Conservation (phyloP, 2,113 vertebrate genomes). For the Grantiella picta region DNA sequence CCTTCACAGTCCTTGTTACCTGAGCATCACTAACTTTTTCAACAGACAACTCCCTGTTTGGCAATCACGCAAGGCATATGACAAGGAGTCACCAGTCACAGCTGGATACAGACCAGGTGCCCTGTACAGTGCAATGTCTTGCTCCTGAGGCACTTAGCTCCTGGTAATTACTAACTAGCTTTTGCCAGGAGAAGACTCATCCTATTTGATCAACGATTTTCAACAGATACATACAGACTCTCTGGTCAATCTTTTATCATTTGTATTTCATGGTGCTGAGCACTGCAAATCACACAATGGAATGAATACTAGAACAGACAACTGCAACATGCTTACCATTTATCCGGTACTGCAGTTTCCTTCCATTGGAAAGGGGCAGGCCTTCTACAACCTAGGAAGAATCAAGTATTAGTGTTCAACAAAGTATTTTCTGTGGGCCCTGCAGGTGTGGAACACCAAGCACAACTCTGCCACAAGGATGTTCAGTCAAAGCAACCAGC, state of each 20-base stretch:
- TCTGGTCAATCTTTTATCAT: not conserved
- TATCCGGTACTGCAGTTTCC: conserved; percentile 86
- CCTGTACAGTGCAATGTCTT: not conserved
- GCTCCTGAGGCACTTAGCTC: not conserved
- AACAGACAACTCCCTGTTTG: fast-evolving
- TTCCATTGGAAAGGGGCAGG: conserved; percentile 80
- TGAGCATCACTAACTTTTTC: not conserved
- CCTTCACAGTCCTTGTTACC: not conserved
- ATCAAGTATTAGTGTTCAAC: not conserved
- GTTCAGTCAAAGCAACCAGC: not conserved
- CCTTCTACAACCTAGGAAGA: conserved; percentile 79
- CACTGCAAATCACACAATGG: not conserved
- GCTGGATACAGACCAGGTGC: not conserved
- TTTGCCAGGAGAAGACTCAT: not conserved
- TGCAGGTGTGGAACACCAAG: not conserved
- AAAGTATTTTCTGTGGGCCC: not conserved
- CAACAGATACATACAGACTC: not conserved
- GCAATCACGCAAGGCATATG: not conserved
- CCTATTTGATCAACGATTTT: not conserved
- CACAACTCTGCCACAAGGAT: not conserved
- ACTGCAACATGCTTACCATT: conserved; percentile 80
- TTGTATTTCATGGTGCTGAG: not conserved
- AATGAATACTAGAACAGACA: not conserved
- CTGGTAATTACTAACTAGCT: not conserved
- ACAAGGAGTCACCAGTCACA: not conserved